These are phyloP conservation scores for Origma solitaria DNA, from an alignment of 2,113 vertebrate species.

Conservation along the genomic window DNA sequence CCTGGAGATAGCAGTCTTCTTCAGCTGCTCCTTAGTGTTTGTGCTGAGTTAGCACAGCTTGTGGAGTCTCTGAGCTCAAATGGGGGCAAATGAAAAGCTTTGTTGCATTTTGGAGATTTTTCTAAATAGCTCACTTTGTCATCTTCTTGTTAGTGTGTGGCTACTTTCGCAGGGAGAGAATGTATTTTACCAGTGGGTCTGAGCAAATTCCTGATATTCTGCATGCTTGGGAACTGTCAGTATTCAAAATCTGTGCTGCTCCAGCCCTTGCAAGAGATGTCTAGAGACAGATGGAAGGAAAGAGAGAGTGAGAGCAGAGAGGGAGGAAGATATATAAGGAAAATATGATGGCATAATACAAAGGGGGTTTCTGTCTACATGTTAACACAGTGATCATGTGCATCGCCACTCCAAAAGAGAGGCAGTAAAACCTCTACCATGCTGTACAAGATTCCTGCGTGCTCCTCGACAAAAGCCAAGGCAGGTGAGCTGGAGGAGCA, in stretches of 20 bases:
- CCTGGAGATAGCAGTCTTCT: not conserved
- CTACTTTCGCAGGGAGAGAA: not conserved
- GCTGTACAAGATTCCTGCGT: not conserved
- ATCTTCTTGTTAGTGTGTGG: not conserved
- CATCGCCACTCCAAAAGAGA: not conserved
- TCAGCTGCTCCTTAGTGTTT: not conserved
- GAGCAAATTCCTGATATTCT: not conserved
- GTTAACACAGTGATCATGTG: accelerated
- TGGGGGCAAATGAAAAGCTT: not conserved
- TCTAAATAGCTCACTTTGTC: not conserved
- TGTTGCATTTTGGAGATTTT: not conserved
- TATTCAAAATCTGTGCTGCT: not conserved
- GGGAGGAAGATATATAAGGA: not conserved
- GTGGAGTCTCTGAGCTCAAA: not conserved
- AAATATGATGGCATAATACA: not conserved
- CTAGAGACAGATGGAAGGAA: not conserved
- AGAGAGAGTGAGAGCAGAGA: not conserved
- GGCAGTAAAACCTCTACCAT: not conserved
- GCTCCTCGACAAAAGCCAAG: not conserved
- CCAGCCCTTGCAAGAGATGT: not conserved
- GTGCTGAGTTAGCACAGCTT: not conserved
- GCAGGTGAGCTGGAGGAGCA: not conserved
- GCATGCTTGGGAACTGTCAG: not conserved
- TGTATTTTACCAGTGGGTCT: not conserved
- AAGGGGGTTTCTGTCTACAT: not conserved